Evolutionary conservation across 2,888 invertebrate species (phyloP), one percentile per base, ranked within the genome.

Genomic region (Dolichomitus sp.): DNA sequence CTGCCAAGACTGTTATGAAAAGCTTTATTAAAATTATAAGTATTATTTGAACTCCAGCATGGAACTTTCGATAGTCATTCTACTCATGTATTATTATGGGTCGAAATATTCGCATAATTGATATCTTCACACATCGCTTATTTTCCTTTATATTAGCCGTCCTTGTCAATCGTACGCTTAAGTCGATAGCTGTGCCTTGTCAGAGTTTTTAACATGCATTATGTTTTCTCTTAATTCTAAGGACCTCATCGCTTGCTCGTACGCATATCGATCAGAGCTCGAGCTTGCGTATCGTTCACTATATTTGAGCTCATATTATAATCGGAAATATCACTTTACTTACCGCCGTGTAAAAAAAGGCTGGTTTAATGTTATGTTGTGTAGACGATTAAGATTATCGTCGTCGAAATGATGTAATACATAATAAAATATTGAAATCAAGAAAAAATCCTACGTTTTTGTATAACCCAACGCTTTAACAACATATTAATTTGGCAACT

Each of bases 151-250:
- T 14, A 65, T 27, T 65, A 7, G 65, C 65, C 65, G 65, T 65
- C 65, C 63, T 63, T 19, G 65, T 72, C 42, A 27, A 45, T 48
- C 19, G 72, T 72, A 65, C 65, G 42, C 48, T 59, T 59, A 9
- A 27, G 72, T 45, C 45, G 37, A 48, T 57, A 33, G 42, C 52
- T 48, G 72, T 45, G 72, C 72, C 59, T 59, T 48, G 59, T 59
- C 59, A 2, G 72, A 33, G 6, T 23, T 30, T 59, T 72, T 33
- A 48, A 59, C 45, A 59, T 17, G 17, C 12, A 72, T 45, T 45
- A 72, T 17, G 45, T 59, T 45, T 33, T 59, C 17, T 37, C 12
- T 65, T 33, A 33, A 48, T 59, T 59, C 7, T 59, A n/a, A 48
- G 9, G 9, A 37, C 37, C 61, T 1, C 33, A 27, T 27, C 45